Base-by-base conservation (phyloP, 2,888 invertebrate species). In the Watsonalla binaria region DNA sequence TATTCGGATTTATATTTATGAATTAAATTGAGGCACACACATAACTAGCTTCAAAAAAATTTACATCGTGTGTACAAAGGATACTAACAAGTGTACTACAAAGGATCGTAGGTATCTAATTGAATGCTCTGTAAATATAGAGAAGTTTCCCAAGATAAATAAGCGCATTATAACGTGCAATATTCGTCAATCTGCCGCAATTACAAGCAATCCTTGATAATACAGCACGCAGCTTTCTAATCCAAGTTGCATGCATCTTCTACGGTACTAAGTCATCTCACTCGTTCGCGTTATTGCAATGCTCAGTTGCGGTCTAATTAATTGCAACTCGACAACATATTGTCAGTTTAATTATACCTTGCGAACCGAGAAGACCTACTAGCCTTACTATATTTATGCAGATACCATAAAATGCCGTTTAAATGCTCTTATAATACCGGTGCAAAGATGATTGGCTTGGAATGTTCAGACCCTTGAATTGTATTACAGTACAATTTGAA, bases 331-430 rank as follows among this genome's bases (percentile, higher is more conserved):
- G 71, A 64, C 71, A 74, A 76, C 72, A 74, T 74, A 78, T 78
- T 74, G 77, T 76, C 79, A 78, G 75, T 80, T 82, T 80, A 80
- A 84, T 84, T 79, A 82, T 72, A 78, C 80, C 67, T 80, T 81
- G 74, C 58, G 57, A 68, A 70, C 64, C 54, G 60, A 63, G 65
- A 52, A 57, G 61, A 57, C 58, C 55, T 49, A 61, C 61, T 57
- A 39, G 9, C 37, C 5, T 14, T 9, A 49, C 14, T 11, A 42
- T 5, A 11, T 11, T 11, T 42, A 42, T 11, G 42, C 11, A 5
- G 5, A 11, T 11, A 11, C 24, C 24, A 24, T 24, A 24, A 24
- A 24, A 24, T 24, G 24, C 24, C 24, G 24, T 24, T 24, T 24
- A 24, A 24, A 24, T 24, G 24, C 24, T 24, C 24, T 24, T 24